Conservation (phyloP, 2,888 invertebrate species). For the Melangyna quadrimaculata region DNA sequence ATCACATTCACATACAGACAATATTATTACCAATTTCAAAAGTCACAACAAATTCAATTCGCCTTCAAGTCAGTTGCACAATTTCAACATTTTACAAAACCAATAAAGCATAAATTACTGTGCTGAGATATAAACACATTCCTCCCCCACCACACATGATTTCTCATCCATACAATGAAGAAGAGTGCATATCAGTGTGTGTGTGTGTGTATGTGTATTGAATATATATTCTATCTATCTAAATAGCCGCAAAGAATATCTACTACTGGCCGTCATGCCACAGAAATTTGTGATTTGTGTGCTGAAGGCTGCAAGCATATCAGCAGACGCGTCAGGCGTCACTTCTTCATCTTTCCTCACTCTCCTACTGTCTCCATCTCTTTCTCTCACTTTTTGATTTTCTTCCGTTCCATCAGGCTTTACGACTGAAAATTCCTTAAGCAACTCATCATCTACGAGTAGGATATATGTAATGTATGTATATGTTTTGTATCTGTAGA, state of each 20-base stretch:
- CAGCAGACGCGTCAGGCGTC: slow-evolving; percentile 51
- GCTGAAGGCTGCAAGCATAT: slow-evolving; percentile 58
- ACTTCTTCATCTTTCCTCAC: not conserved
- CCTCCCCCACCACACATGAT: not conserved
- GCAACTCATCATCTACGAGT: not conserved
- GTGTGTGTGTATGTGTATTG: not conserved
- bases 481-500: not conserved
- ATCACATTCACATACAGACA: not conserved
- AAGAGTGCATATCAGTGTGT: too few species aligned
- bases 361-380: not conserved
- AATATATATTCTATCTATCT: slow-evolving; percentile 5
- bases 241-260: slow-evolving; percentile 55
- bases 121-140: slow-evolving; percentile 7
- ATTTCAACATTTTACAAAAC: slow-evolving; percentile 67
- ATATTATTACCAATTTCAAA: slow-evolving; percentile 22
- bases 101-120: slow-evolving; percentile 69
- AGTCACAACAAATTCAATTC: slow-evolving; percentile 66
- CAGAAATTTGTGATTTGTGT: slow-evolving; percentile 67
- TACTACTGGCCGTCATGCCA: slow-evolving; percentile 31
- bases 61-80: slow-evolving; percentile 66
- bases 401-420: slow-evolving; percentile 54
- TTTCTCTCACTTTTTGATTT: not conserved
- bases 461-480: not conserved
- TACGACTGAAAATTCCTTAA: slow-evolving; percentile 28
- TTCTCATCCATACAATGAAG: not conserved